These are phyloP conservation scores for Sciurus carolinensis DNA, from an alignment of 2,797 vertebrate genomes.

Conservation along the genomic window DNA sequence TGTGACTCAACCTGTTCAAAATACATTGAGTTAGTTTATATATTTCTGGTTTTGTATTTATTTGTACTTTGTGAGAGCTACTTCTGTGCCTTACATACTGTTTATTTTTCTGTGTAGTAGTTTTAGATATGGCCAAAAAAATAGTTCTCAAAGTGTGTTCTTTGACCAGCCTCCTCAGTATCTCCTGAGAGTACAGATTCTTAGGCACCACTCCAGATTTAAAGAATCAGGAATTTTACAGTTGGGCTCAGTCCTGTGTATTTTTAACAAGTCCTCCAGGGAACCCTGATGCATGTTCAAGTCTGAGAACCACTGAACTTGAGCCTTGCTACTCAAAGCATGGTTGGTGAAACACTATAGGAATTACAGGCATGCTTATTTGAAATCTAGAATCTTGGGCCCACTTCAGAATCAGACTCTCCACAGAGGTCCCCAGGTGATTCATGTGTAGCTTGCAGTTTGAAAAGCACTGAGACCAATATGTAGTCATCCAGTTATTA, in stretches of 20 bases:
- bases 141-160: background rate
- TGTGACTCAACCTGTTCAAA: conserved; percentile 32
- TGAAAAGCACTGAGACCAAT: background rate
- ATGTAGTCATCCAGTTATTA: background rate
- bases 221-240: background rate
- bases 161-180: background rate
- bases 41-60: conserved; percentile 26
- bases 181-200: background rate
- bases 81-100: conserved; percentile 7
- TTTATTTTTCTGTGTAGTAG: conserved; percentile 12
- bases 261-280: conserved; percentile 1
- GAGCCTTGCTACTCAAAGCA: background rate
- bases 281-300: background rate
- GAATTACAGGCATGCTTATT: conserved; percentile 15
- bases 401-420: background rate
- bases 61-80: background rate
- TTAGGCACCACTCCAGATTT: background rate
- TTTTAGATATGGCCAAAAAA: background rate
- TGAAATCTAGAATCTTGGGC: conserved; percentile 14
- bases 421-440: background rate
- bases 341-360: background rate
- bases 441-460: background rate
- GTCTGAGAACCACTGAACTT: background rate
- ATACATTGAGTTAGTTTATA: conserved; percentile 13
- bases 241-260: background rate